These are phyloP conservation scores for Morus bassanus DNA, from an alignment of 2,797 vertebrate species.

Conservation along the genomic window DNA sequence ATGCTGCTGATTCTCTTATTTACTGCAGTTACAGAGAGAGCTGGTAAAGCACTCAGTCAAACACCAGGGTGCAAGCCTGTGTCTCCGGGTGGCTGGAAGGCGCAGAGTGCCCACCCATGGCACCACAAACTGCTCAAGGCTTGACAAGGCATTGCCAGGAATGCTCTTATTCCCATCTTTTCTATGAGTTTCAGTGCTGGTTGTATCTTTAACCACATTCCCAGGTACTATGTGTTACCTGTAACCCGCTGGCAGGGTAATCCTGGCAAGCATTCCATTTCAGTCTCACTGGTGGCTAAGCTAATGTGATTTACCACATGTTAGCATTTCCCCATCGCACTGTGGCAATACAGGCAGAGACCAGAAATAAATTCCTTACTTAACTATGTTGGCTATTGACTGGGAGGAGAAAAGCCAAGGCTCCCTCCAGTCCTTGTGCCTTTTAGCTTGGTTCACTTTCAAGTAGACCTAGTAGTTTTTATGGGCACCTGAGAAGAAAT, in stretches of 20 bases:
- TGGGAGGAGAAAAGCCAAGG: neutral
- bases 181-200: neutral
- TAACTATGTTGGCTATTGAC: neutral
- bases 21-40: neutral
- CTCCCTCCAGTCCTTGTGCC: neutral
- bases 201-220: neutral
- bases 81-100: neutral
- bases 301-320: rapidly evolving
- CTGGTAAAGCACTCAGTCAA: neutral
- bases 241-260: neutral
- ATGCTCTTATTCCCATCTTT: neutral
- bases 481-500: neutral
- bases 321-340: neutral
- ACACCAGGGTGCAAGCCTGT: neutral
- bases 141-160: neutral
- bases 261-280: neutral
- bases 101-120: neutral
- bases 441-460: neutral
- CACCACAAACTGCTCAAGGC: neutral
- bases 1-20: neutral
- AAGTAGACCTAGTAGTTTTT: neutral
- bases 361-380: neutral
- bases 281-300: neutral
- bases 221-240: neutral
- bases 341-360: neutral